Evolutionary conservation across 2,888 invertebrate genomes (phyloP).

Genomic region (Temnothorax rugatulus): DNA sequence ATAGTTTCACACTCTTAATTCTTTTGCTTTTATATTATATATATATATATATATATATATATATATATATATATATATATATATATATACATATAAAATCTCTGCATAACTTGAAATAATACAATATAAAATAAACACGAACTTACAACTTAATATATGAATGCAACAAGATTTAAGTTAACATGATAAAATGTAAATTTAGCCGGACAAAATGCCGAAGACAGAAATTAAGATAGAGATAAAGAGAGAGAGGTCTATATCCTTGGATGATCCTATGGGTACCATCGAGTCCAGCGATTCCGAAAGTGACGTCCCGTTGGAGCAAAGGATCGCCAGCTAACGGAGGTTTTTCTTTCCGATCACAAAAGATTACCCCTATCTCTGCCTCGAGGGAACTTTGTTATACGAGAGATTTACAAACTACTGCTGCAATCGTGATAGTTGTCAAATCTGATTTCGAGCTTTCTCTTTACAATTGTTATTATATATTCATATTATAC

Average conservation of each 20-base stretch:
- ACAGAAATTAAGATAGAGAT: constrained; percentile 54
- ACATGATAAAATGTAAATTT: constrained; percentile 42
- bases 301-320: constrained; percentile 81
- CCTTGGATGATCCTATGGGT: constrained; percentile 68
- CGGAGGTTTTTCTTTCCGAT: constrained; percentile 59
- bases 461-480: constrained; percentile 48
- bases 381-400: background rate
- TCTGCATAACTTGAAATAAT: background rate
- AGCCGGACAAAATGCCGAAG: constrained; percentile 68
- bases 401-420: background rate
- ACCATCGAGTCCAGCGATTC: constrained; percentile 79
- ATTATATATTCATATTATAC: constrained; percentile 28
- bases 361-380: constrained; percentile 29
- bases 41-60: too few relatives aligned
- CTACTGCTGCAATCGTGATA: background rate
- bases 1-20: background rate
- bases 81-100: background rate
- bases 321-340: constrained; percentile 79
- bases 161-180: background rate
- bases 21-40: background rate
- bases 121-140: background rate
- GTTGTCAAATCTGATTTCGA: background rate
- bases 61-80: too few relatives aligned
- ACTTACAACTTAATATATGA: constrained; percentile 13
- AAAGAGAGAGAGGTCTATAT: constrained; percentile 62